Percentiles rank a stretch among this genome's conserved stretches.
Evolutionary conservation across 2,888 invertebrate genomes (phyloP).

Genomic region (Clostera curtula): DNA sequence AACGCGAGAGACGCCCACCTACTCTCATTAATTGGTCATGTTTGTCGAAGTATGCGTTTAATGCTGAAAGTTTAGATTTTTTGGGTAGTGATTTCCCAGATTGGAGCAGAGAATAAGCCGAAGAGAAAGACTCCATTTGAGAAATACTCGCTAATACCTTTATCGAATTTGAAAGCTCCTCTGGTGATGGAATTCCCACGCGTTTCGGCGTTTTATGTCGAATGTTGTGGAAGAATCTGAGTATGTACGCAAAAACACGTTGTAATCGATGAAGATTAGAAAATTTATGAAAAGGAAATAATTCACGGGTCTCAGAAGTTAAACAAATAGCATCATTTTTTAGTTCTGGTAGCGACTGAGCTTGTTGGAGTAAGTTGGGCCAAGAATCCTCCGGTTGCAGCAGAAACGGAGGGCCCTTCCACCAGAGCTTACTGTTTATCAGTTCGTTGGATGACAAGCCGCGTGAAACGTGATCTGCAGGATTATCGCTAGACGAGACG

Average conservation of each 20-base stretch:
- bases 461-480: constrained; percentile 5
- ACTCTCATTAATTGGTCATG: neutral
- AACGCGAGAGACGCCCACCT: neutral
- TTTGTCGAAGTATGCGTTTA: neutral
- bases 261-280: neutral
- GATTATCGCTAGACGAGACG: constrained; percentile 2
- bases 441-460: constrained; percentile 2
- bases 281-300: neutral
- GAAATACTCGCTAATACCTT: neutral
- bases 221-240: neutral
- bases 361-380: constrained; percentile 1
- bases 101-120: too few relatives aligned
- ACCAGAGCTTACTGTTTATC: constrained; percentile 2
- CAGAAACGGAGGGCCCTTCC: constrained; percentile 4
- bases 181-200: constrained; percentile 1
- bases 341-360: neutral
- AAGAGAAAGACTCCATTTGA: neutral
- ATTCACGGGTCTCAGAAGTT: neutral
- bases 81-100: too few relatives aligned
- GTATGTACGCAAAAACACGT: neutral
- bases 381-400: constrained; percentile 1
- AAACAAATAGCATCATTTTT: neutral
- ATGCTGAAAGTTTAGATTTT: neutral
- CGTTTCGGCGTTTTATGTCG: neutral
- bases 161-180: neutral